Conservation (phyloP, 2,888 invertebrate genomes). For the Scaeva pyrastri region DNA sequence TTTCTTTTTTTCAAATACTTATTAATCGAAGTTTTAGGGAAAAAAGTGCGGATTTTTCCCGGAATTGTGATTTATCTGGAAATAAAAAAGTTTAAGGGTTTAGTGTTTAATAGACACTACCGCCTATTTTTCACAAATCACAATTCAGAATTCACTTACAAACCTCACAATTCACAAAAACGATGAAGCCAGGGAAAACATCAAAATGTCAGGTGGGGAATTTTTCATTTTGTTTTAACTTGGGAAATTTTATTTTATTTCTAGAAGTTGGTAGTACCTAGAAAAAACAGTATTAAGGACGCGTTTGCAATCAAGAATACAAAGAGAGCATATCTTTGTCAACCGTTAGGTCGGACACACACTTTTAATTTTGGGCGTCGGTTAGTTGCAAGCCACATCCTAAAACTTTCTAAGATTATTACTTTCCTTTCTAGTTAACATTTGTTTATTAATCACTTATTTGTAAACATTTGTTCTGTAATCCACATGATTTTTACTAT, state of each 20-base stretch:
- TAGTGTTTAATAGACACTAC: neutral
- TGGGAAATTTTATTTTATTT: neutral
- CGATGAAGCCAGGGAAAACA: conserved; percentile 55
- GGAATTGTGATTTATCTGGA: neutral
- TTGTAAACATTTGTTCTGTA: no score
- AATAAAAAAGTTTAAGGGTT: neutral
- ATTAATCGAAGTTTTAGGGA: neutral
- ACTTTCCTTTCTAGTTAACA: no score
- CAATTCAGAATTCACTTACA: conserved; percentile 32
- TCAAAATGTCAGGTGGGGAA: conserved; percentile 59
- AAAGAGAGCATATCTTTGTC: no score
- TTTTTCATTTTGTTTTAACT: conserved; percentile 27
- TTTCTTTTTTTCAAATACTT: neutral
- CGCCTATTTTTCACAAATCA: conserved; percentile 53
- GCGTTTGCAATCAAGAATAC: no score
- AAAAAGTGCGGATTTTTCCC: neutral
- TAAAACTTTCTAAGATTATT: no score
- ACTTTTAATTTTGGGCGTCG: no score
- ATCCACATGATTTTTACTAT: no score
- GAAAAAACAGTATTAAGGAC: neutral
- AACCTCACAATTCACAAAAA: conserved; percentile 37
- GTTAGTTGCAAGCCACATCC: no score
- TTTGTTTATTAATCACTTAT: no score
- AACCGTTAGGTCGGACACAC: no score
- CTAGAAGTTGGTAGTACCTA: neutral